A percentile compares a stretch with the other conserved stretches of the same genome.
Evolutionary conservation across 1,140 invertebrate genomes (phyloP).

Genomic region (Drosophila willistoni): DNA sequence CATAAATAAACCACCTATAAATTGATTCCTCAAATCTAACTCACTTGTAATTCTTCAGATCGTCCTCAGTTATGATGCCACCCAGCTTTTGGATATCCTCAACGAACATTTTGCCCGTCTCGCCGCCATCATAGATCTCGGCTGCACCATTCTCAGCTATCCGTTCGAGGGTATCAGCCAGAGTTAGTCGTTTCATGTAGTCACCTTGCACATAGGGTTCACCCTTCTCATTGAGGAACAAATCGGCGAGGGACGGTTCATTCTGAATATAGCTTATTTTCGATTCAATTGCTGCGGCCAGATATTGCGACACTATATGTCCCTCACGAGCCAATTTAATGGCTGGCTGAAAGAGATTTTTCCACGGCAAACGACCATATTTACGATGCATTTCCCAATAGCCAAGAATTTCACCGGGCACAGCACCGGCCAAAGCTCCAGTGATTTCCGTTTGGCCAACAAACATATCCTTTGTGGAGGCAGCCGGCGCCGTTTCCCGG

Average conservation of each 20-base stretch:
- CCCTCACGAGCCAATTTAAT: slow-evolving; percentile 90
- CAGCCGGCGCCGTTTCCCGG: slow-evolving; percentile 91
- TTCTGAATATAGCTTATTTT: slow-evolving; percentile 85
- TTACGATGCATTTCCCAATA: slow-evolving; percentile 91
- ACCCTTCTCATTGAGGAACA: slow-evolving; percentile 88
- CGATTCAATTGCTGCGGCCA: slow-evolving; percentile 86
- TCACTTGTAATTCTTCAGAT: slow-evolving; percentile 87
- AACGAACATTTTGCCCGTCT: slow-evolving; percentile 87
- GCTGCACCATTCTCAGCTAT: slow-evolving; percentile 88
- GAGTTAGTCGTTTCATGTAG: slow-evolving; percentile 86
- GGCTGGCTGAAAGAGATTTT: slow-evolving; percentile 90
- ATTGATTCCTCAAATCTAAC: slow-evolving; percentile 1
- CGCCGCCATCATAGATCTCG: slow-evolving; percentile 88
- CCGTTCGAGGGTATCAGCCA: slow-evolving; percentile 89
- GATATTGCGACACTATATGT: slow-evolving; percentile 88
- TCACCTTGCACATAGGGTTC: slow-evolving; percentile 88
- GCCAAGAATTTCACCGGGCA: slow-evolving; percentile 95
- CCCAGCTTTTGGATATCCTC: slow-evolving; percentile 88
- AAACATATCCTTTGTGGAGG: slow-evolving; percentile 89
- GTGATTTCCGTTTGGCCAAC: slow-evolving; percentile 78
- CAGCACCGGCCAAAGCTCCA: slow-evolving; percentile 89
- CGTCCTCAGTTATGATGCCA: slow-evolving; percentile 91
- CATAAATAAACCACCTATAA: too few species aligned
- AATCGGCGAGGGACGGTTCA: slow-evolving; percentile 86
- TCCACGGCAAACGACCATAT: slow-evolving; percentile 93